These are phyloP conservation scores for Tiaroga cobitis DNA, from an alignment of 2,797 vertebrate species.

Conservation along the genomic window DNA sequence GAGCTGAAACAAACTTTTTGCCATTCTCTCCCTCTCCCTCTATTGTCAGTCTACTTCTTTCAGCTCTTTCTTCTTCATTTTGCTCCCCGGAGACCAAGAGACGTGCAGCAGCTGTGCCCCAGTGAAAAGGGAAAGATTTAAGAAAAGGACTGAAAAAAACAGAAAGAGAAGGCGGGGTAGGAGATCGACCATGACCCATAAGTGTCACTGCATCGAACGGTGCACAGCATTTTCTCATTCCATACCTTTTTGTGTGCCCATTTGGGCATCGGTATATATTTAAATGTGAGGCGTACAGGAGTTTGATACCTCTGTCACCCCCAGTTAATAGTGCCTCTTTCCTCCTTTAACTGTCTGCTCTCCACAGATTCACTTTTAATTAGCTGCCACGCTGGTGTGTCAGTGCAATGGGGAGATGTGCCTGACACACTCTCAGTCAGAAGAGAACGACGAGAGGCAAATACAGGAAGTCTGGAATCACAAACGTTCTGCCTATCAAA, in stretches of 20 bases:
- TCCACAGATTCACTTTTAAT: constrained; percentile 57
- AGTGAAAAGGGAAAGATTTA: constrained; percentile 26
- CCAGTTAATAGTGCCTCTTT: constrained; percentile 52
- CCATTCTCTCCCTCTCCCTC: not conserved
- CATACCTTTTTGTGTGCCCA: constrained; percentile 8
- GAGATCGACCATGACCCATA: constrained; percentile 26
- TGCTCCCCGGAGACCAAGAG: constrained; percentile 9
- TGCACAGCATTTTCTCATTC: constrained; percentile 14
- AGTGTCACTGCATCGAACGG: not conserved
- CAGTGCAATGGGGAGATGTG: constrained; percentile 38
- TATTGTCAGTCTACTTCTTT: constrained; percentile 28
- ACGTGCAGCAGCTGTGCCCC: constrained; percentile 22
- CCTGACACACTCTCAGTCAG: constrained; percentile 24
- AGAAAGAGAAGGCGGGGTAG: not conserved
- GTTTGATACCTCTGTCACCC: constrained; percentile 38
- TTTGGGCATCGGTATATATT: not conserved
- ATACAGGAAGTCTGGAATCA: not conserved
- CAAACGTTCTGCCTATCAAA: not conserved
- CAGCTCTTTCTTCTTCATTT: constrained; percentile 38
- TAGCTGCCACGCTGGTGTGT: constrained; percentile 41
- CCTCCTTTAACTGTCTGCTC: constrained; percentile 55
- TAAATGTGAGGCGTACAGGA: not conserved
- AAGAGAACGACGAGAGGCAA: not conserved
- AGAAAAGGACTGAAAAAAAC: not conserved
- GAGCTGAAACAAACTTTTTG: not conserved